A percentile compares a stretch with the other conserved stretches of the same genome.
Conservation (phyloP, 1,140 invertebrate genomes). For the Ephestia elutella region DNA sequence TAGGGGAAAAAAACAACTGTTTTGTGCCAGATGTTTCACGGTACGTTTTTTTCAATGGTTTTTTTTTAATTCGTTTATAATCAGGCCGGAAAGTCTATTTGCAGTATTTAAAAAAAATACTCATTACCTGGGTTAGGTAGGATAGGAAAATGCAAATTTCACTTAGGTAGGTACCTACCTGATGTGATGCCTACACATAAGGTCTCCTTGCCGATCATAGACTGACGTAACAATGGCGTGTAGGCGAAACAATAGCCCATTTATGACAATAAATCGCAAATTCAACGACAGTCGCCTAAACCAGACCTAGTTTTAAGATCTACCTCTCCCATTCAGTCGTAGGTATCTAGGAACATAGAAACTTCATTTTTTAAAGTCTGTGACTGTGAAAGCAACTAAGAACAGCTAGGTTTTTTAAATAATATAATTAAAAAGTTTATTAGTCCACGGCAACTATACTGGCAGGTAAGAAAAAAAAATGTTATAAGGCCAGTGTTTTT, state of each 20-base stretch:
- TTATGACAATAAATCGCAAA: not conserved
- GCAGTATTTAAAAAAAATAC: no score
- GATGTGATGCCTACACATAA: not conserved
- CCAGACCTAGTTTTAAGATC: no score
- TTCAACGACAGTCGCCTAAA: no score
- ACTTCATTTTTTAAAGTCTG: no score
- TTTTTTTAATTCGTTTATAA: not conserved
- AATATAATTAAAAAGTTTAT: no score
- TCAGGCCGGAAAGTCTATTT: not conserved
- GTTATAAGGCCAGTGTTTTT: not conserved
- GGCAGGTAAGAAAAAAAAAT: not conserved
- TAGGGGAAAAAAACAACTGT: conserved; percentile 22
- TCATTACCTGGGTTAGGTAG: no score
- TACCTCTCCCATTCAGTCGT: no score
- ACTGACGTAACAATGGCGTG: not conserved
- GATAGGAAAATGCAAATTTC: not conserved
- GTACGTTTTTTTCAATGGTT: not conserved
- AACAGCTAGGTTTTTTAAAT: no score
- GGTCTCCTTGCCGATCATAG: not conserved
- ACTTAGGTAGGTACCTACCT: no score
- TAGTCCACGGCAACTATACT: not conserved
- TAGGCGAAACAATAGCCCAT: not conserved
- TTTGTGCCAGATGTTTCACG: conserved; percentile 13
- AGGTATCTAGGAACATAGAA: no score
- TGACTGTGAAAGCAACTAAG: no score